Base-by-base conservation (phyloP, 2,113 vertebrate species). In the Kryptolebias marmoratus region DNA sequence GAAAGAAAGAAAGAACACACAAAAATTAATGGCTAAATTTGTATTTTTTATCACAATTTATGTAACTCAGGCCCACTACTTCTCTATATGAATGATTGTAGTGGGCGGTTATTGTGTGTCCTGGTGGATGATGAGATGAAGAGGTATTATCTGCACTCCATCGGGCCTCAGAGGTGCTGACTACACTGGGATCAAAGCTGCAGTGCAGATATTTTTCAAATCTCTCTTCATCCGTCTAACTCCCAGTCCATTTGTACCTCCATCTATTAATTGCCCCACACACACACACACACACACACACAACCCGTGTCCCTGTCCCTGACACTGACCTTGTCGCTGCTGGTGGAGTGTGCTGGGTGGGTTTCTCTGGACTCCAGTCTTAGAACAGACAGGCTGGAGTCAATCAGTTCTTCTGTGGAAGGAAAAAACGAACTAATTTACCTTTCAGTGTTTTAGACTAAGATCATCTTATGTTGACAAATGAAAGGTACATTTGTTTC, bases 321-420 rank as follows among this genome's bases (percentile, higher is more conserved):
- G 32, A 18, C 71, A 88, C 90, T 90, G 79, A 95, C 93, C 93
- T 93, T 91, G 82, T 93, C 92, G 50, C 83, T 90, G 88, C 88
- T 92, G 87, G 89, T 89, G 69, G 80, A 88, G 86, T 79, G 86
- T 74, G 88, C 70, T 58, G 90, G 81, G 74, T 82, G 86, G n/a
- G 89, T 63, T 48, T 90, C 88, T 73, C 80, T 86, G 42, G 92
- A 90, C 65, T 91, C 90, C 81, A 90, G 79, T 73, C 77, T 92
- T 88, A 93, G 78, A 47, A 93, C 90, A 47, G 89, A 93, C 68
- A 93, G 69, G 57, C 86, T 81, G 5, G 93, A 90, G 84, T 93
- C 92, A 67, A 88, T 88, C 55, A 89, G 85, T 62, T 92, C 90
- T 18, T 92, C 93, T 94, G 67, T 58, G 64, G 68, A 73, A 81